Percentiles rank a stretch among this genome's conserved stretches.
Evolutionary conservation across 2,797 vertebrate genomes (phyloP).

Genomic region (Rousettus madagascariensis): DNA sequence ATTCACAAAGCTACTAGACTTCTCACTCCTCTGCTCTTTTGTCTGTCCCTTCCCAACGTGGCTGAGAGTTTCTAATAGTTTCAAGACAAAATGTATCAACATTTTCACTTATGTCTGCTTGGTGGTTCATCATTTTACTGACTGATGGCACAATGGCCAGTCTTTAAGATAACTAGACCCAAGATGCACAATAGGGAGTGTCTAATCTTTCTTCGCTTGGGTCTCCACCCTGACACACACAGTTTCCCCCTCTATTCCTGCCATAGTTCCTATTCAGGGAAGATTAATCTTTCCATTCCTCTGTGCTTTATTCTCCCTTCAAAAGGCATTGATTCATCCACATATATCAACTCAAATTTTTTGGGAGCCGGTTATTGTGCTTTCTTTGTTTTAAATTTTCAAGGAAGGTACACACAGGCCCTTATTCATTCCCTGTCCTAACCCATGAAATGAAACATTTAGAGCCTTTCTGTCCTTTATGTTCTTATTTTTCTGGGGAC

Average conservation of each 20-base stretch:
- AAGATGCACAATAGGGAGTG: rapidly evolving
- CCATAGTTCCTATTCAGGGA: background rate
- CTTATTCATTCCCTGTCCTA: background rate
- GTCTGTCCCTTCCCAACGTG: rapidly evolving
- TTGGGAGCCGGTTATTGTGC: no score
- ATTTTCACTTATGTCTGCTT: background rate
- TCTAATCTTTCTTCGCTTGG: background rate
- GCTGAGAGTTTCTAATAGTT: background rate
- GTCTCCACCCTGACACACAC: background rate
- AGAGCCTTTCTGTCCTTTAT: background rate
- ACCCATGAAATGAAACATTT: background rate
- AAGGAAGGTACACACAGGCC: background rate
- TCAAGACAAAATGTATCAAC: background rate
- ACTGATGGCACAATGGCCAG: background rate
- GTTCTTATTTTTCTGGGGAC: background rate
- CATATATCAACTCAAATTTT: no score
- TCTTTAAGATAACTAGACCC: background rate
- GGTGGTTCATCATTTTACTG: no score
- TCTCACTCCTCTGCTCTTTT: background rate
- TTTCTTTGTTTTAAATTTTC: background rate
- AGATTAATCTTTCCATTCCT: background rate
- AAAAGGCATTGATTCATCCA: no score
- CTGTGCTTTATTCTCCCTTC: no score
- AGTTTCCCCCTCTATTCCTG: background rate
- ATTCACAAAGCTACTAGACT: background rate